Evolutionary conservation across 1,140 invertebrate species (phyloP).

Genomic region (Steinernema khuongi): DNA sequence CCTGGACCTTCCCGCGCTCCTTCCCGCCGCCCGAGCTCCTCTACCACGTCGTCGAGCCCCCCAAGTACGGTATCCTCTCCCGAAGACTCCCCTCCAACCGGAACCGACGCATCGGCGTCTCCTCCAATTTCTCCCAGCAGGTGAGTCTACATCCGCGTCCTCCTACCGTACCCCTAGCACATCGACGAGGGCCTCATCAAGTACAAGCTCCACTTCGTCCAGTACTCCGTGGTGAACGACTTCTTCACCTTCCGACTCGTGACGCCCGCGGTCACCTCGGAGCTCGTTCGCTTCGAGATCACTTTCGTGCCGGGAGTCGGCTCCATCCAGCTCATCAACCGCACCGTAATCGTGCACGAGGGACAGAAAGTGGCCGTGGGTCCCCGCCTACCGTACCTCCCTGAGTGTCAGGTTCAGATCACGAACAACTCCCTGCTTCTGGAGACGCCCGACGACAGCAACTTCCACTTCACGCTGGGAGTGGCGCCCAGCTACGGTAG

Average conservation of each 20-base stretch:
- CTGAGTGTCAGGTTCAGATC: conserved; percentile 37
- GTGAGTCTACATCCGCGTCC: conserved; percentile 16
- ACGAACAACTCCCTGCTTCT: conserved; percentile 52
- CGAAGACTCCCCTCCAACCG: conserved; percentile 36
- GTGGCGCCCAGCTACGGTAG: conserved; percentile 47
- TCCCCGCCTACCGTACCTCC: background rate
- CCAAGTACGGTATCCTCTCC: conserved; percentile 54
- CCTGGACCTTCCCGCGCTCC: conserved; percentile 51
- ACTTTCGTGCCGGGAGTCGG: conserved; percentile 51
- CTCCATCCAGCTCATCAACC: conserved; percentile 49
- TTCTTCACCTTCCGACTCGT: conserved; percentile 54
- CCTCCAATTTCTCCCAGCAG: conserved; percentile 58
- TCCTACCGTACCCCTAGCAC: conserved; percentile 34
- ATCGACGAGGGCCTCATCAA: conserved; percentile 45
- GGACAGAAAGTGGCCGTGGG: conserved; percentile 33
- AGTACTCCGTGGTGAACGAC: conserved; percentile 56
- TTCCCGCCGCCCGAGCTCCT: conserved; percentile 44
- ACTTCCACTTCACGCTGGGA: conserved; percentile 48
- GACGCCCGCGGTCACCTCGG: conserved; percentile 49
- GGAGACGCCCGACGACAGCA: conserved; percentile 50
- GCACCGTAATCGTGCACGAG: conserved; percentile 54
- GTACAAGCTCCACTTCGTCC: conserved; percentile 55
- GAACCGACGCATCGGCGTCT: conserved; percentile 51
- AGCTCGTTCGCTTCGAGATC: conserved; percentile 51
- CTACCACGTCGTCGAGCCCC: conserved; percentile 55